These are phyloP conservation scores for Drosophila pallidifrons DNA, from an alignment of 1,140 invertebrate species.

Conservation along the genomic window DNA sequence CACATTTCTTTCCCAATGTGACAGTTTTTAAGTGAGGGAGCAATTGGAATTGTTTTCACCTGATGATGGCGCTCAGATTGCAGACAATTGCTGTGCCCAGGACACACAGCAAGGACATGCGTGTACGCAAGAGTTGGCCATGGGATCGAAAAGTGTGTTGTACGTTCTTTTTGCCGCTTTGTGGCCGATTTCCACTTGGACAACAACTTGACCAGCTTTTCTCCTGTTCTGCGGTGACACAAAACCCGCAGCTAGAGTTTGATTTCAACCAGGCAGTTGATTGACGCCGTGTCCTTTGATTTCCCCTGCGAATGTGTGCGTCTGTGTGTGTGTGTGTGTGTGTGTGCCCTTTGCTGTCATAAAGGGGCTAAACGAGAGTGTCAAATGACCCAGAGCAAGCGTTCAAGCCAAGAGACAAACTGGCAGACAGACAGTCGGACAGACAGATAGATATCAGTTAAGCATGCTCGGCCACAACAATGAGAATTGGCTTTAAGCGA, in stretches of 20 bases:
- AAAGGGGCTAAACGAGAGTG: conserved; percentile 42
- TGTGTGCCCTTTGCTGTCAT: conserved; percentile 28
- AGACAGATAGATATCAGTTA: conserved; percentile 16
- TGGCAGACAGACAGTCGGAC: background rate
- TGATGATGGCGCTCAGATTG: conserved; percentile 16
- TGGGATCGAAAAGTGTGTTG: background rate
- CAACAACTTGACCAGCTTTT: conserved; percentile 3
- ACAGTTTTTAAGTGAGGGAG: conserved; percentile 6
- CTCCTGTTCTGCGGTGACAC: conserved; percentile 7
- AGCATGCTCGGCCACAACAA: conserved; percentile 4
- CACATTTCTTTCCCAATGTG: conserved; percentile 10
- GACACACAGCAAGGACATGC: conserved; percentile 8
- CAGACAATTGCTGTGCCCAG: background rate
- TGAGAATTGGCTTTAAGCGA: conserved; percentile 25
- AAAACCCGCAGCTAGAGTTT: conserved; percentile 17
- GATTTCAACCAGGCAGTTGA: conserved; percentile 27
- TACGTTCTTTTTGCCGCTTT: conserved; percentile 11
- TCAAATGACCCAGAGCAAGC: conserved; percentile 43
- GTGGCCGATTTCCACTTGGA: conserved; percentile 25
- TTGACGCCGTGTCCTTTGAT: conserved; percentile 47
- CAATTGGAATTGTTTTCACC: conserved; percentile 30
- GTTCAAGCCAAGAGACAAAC: background rate
- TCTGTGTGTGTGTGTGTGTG: background rate
- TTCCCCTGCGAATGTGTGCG: conserved; percentile 35
- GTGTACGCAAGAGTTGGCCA: background rate